These are phyloP conservation scores for Andrena minutula DNA, from an alignment of 2,888 invertebrate species.

Conservation along the genomic window DNA sequence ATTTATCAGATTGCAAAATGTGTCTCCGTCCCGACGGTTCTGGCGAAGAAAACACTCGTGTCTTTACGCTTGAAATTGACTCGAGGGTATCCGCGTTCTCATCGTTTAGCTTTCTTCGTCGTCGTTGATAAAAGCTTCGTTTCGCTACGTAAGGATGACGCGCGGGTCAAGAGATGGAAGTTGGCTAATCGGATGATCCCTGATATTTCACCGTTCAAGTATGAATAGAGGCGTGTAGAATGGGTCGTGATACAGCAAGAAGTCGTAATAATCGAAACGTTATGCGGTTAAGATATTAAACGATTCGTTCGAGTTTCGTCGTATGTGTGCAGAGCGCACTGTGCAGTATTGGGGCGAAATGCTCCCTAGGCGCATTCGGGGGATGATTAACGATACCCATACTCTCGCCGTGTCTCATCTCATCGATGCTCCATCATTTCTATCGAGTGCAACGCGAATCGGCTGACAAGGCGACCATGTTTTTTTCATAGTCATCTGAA, in stretches of 20 bases:
- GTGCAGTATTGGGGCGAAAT: too few species aligned
- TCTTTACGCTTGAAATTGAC: too few species aligned
- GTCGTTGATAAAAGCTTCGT: background rate
- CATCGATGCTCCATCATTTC: constrained; percentile 8
- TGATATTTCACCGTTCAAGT: background rate
- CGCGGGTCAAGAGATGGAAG: background rate
- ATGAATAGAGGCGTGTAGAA: background rate
- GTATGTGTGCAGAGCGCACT: background rate
- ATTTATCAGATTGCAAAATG: background rate
- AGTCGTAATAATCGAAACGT: background rate
- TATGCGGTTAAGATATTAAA: background rate
- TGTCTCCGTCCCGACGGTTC: background rate
- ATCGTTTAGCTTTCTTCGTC: too few species aligned
- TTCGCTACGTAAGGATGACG: constrained; percentile 2
- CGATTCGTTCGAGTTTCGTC: too few species aligned
- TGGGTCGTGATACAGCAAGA: background rate
- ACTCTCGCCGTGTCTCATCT: background rate
- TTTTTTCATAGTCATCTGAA: background rate
- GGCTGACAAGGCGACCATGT: background rate
- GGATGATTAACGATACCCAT: too few species aligned
- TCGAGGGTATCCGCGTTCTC: too few species aligned
- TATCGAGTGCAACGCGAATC: background rate
- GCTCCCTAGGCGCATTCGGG: too few species aligned
- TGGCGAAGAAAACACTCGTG: background rate
- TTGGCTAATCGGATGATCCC: background rate